Evolutionary conservation across 2,797 vertebrate genomes (phyloP).

Genomic region (Fundulus diaphanus): DNA sequence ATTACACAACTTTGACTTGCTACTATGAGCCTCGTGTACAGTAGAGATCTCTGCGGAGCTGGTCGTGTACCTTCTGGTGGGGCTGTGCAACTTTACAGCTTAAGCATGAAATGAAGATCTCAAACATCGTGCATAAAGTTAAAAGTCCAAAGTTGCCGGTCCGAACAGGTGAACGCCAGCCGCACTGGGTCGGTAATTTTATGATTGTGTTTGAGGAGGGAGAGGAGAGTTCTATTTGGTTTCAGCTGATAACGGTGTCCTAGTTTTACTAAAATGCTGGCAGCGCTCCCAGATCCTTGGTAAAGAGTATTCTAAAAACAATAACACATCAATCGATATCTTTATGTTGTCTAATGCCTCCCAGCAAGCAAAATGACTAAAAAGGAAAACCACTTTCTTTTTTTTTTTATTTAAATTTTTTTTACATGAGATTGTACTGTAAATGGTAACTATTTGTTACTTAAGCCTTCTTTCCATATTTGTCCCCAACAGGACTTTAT

Average conservation of each 20-base stretch:
- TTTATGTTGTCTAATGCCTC: background rate
- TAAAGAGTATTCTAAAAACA: background rate
- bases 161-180: conserved; percentile 9
- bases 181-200: conserved; percentile 39
- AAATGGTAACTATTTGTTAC: background rate
- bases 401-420: too few relatives aligned
- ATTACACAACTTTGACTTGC: conserved; percentile 71
- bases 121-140: conserved; percentile 17
- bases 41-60: conserved; percentile 26
- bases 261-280: conserved; percentile 18
- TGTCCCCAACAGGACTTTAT: background rate
- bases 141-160: conserved; percentile 2
- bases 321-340: background rate
- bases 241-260: conserved; percentile 57
- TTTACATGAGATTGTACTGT: background rate
- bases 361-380: background rate
- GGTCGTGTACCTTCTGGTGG: conserved; percentile 13
- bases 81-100: conserved; percentile 5
- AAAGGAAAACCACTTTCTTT: background rate
- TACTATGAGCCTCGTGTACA: conserved; percentile 52
- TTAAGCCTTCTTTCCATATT: background rate
- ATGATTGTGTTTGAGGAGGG: conserved; percentile 25
- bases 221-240: conserved; percentile 21
- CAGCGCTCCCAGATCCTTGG: background rate
- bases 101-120: background rate